phyloP scores from a whole-genome alignment of 2,113 vertebrate genomes.

The Excalfactoria chinensis region DNA sequence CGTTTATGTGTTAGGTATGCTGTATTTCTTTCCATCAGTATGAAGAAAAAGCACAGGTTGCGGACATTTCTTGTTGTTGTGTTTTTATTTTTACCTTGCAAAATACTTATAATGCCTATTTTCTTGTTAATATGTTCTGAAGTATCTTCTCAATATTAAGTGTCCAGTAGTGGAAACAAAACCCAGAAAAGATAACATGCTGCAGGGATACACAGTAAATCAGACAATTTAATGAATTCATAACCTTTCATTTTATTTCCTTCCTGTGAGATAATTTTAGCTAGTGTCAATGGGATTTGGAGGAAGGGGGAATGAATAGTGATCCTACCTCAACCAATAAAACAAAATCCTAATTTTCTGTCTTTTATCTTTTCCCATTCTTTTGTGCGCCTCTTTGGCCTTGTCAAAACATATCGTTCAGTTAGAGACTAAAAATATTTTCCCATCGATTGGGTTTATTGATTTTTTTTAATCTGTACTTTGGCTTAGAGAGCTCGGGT shows the following conservation, averaged over 20 bases:
- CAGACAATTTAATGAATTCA: conserved; percentile 79
- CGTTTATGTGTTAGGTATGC: neutral
- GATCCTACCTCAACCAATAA: conserved; percentile 78
- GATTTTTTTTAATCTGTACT: conserved; percentile 91
- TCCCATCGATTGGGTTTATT: conserved; percentile 87
- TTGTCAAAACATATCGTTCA: conserved; percentile 87
- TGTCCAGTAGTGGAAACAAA: conserved; percentile 54
- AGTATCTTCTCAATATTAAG: neutral
- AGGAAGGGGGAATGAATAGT: conserved; percentile 75
- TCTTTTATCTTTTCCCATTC: conserved; percentile 85
- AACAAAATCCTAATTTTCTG: conserved; percentile 86
- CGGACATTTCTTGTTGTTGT: neutral
- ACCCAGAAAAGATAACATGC: conserved; percentile 50
- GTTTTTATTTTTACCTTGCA: neutral
- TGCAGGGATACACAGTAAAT: conserved; percentile 68
- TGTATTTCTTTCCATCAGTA: neutral
- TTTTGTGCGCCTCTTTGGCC: conserved; percentile 82
- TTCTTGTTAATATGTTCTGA: neutral
- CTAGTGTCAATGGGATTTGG: conserved; percentile 73
- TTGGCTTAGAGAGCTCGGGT: conserved; percentile 87
- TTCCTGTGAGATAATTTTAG: conserved; percentile 78
- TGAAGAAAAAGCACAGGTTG: neutral
- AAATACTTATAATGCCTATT: neutral
- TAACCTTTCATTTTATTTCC: conserved; percentile 78
- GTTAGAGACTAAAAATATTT: conserved; percentile 89